phyloP scores from a whole-genome alignment of 1,140 invertebrate species.

The Tetraneura akinire region DNA sequence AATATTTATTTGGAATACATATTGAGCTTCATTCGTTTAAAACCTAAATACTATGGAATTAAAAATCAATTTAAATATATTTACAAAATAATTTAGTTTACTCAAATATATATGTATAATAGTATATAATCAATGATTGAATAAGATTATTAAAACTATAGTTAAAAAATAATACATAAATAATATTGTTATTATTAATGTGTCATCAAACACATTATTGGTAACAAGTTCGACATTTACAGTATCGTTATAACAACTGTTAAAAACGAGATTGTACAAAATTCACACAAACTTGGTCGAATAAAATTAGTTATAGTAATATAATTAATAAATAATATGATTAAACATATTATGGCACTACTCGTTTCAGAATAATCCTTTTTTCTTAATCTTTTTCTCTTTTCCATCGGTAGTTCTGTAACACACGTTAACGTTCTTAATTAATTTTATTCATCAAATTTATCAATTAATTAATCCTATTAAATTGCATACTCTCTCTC shows the following conservation, averaged over 20 bases:
- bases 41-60: slow-evolving; percentile 8
- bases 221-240: slow-evolving; percentile 39
- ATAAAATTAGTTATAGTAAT: slow-evolving; percentile 11
- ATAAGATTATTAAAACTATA: slow-evolving; percentile 32
- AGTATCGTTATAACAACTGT: not conserved
- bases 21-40: slow-evolving; percentile 37
- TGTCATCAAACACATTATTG: slow-evolving; percentile 25
- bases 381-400: slow-evolving; percentile 67
- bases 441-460: not conserved
- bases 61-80: slow-evolving; percentile 10
- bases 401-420: slow-evolving; percentile 64
- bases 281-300: slow-evolving; percentile 32
- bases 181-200: slow-evolving; percentile 24
- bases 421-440: slow-evolving; percentile 57
- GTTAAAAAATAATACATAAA: slow-evolving; percentile 12
- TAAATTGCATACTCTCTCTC: slow-evolving; percentile 76
- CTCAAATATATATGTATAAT: not conserved
- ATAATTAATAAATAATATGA: slow-evolving; percentile 17
- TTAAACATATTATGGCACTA: slow-evolving; percentile 48
- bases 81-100: slow-evolving; percentile 17
- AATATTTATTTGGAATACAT: slow-evolving; percentile 20
- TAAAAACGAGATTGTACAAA: slow-evolving; percentile 41
- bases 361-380: slow-evolving; percentile 63
- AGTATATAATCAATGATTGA: not conserved
- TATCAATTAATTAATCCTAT: not conserved